Percentiles rank a stretch among this genome's conserved stretches.
Evolutionary conservation across 2,113 vertebrate species (phyloP).

Genomic region (Fukomys damarensis): DNA sequence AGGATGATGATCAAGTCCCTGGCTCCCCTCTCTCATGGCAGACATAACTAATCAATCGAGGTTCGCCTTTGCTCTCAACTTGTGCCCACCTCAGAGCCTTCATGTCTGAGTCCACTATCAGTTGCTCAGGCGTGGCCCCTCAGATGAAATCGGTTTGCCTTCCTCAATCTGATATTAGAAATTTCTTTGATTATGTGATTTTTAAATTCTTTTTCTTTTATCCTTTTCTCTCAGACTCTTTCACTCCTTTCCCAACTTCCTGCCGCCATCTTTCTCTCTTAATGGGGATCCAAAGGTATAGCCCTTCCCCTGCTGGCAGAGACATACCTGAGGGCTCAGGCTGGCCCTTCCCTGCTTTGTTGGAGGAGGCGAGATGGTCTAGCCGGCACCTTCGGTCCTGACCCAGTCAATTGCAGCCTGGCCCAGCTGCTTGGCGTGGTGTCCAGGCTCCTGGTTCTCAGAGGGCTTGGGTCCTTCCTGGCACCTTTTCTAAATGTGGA

Average conservation of each 20-base stretch:
- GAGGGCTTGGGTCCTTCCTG: background rate
- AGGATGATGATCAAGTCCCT: background rate
- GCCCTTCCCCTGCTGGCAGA: background rate
- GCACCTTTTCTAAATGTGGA: accelerated
- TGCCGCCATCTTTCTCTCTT: background rate
- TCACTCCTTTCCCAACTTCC: background rate
- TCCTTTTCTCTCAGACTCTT: background rate
- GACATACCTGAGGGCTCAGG: slow-evolving; percentile 61
- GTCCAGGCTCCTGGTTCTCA: background rate
- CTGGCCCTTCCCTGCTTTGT: background rate
- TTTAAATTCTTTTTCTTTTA: background rate
- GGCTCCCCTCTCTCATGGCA: background rate
- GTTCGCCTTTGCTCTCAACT: background rate
- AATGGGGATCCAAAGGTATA: background rate
- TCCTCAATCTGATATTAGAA: background rate
- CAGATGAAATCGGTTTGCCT: background rate
- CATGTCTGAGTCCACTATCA: no score
- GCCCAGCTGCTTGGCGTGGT: background rate
- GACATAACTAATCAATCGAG: background rate
- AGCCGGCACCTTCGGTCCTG: background rate
- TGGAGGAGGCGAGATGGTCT: background rate
- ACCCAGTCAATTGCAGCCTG: no score
- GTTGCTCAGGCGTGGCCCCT: background rate
- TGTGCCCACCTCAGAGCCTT: background rate
- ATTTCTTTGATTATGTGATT: background rate